Evolutionary conservation across 2,888 invertebrate genomes (phyloP).

Genomic region (Lymantria monacha): DNA sequence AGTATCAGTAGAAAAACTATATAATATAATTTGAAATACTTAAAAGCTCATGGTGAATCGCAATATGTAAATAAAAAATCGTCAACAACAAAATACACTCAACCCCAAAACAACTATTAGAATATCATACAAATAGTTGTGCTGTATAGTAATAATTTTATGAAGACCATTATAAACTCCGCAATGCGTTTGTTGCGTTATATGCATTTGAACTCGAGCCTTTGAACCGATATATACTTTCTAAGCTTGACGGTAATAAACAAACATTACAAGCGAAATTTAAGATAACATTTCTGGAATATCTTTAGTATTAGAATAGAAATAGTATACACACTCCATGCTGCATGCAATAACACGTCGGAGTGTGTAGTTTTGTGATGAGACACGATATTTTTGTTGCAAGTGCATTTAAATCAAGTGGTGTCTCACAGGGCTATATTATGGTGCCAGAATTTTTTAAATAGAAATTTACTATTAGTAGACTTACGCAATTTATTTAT

Average conservation of each 20-base stretch:
- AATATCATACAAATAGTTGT: too few species aligned
- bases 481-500: too few species aligned
- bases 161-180: too few species aligned
- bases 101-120: too few species aligned
- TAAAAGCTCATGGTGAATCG: too few species aligned
- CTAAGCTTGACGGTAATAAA: background rate
- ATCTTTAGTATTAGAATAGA: conserved; percentile 4
- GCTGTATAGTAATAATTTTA: too few species aligned
- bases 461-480: background rate
- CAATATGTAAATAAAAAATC: too few species aligned
- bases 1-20: too few species aligned
- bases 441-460: background rate
- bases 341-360: conserved; percentile 10
- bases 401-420: conserved; percentile 34
- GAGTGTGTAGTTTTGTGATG: conserved; percentile 36
- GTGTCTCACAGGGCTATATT: conserved; percentile 23
- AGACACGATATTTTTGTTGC: conserved; percentile 38
- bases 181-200: too few species aligned
- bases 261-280: background rate
- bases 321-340: background rate
- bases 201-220: background rate
- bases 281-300: conserved; percentile 2
- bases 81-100: too few species aligned
- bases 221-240: background rate
- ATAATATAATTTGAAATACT: too few species aligned